These are phyloP conservation scores for Bubo bubo DNA, from an alignment of 2,113 vertebrate species.

Conservation along the genomic window DNA sequence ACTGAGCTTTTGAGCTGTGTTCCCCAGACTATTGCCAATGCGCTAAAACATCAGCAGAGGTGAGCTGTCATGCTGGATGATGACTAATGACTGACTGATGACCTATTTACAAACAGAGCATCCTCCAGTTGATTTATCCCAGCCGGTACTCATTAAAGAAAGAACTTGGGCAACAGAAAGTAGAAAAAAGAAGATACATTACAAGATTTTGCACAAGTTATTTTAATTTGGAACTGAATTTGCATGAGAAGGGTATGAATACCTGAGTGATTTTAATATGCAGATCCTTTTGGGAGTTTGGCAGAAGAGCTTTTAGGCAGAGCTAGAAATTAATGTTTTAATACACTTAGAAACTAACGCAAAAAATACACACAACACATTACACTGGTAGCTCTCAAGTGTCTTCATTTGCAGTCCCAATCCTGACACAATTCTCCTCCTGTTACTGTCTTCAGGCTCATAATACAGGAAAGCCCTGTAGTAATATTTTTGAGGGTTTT, in stretches of 20 bases:
- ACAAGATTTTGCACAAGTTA: background rate
- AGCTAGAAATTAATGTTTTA: background rate
- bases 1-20: background rate
- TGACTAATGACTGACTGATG: background rate
- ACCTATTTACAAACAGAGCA: background rate
- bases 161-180: background rate
- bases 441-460: background rate
- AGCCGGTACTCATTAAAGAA: background rate
- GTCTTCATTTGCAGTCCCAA: accelerated
- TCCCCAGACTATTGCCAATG: background rate
- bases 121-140: background rate
- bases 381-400: background rate
- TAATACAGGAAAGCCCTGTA: background rate
- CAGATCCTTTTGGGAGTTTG: background rate
- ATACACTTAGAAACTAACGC: background rate
- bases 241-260: background rate
- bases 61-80: background rate
- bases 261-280: background rate
- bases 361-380: background rate
- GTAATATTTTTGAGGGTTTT: background rate
- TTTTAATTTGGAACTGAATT: background rate
- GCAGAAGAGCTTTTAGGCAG: background rate
- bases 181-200: background rate
- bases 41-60: background rate
- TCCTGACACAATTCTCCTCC: background rate